A percentile compares a stretch with the other conserved stretches of the same genome.
phyloP scores from a whole-genome alignment of 2,113 vertebrate species.

The Halcyon senegalensis region DNA sequence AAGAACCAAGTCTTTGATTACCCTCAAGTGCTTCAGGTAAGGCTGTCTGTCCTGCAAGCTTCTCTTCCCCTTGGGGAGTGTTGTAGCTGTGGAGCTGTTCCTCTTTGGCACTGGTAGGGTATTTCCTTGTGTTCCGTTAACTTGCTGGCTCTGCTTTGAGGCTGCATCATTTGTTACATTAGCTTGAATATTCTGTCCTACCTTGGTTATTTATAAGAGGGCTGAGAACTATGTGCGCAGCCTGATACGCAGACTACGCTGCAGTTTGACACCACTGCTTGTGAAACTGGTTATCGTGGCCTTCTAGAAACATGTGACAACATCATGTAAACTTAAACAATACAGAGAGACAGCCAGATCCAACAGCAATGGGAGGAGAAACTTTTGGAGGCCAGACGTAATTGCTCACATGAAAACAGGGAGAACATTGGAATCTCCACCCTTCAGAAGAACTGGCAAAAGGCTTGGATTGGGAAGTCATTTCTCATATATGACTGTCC shows the following conservation, averaged over 20 bases:
- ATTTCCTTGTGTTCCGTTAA: neutral
- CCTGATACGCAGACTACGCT: neutral
- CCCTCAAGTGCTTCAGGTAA: conserved; percentile 94
- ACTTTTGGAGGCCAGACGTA: neutral
- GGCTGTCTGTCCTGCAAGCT: neutral
- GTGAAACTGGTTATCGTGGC: neutral
- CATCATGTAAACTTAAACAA: neutral
- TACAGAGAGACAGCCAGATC: neutral
- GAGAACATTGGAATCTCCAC: neutral
- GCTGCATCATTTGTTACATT: neutral
- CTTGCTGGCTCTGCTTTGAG: neutral
- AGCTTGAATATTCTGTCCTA: neutral
- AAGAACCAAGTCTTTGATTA: conserved; percentile 92
- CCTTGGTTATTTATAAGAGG: neutral
- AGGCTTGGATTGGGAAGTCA: neutral
- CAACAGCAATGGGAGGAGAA: neutral
- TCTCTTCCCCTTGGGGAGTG: neutral
- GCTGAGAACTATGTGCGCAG: neutral
- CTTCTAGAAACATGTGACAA: neutral
- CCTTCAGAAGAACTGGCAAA: neutral
- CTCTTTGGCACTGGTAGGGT: neutral
- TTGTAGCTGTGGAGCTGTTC: neutral
- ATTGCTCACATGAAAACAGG: neutral
- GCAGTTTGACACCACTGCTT: neutral
- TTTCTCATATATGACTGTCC: neutral